Evolutionary conservation across 2,113 vertebrate species (phyloP).

Genomic region (Rhinogobius similis): DNA sequence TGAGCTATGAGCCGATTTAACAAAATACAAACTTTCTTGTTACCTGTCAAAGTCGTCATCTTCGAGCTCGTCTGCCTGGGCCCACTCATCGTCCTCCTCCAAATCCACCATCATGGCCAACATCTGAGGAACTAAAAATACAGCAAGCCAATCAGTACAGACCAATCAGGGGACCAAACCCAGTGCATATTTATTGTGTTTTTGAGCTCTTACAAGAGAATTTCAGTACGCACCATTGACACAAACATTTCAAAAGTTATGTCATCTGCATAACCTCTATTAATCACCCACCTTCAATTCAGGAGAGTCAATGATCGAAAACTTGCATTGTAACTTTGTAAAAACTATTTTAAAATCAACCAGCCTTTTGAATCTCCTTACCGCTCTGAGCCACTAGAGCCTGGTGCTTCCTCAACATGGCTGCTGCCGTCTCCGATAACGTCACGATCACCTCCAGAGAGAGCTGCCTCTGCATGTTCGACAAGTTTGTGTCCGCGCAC

Average conservation of each 20-base stretch:
- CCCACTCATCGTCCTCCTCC: conserved; percentile 97
- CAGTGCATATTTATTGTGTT: too few species aligned
- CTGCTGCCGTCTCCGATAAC: conserved; percentile 94
- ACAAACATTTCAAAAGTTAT: too few species aligned
- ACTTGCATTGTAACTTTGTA: too few species aligned
- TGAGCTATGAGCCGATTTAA: too few species aligned
- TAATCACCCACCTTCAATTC: too few species aligned
- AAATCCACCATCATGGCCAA: conserved; percentile 98
- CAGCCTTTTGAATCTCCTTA: too few species aligned
- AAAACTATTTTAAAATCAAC: too few species aligned
- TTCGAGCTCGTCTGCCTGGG: conserved; percentile 93
- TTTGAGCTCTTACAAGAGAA: too few species aligned
- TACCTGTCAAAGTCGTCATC: conserved; percentile 98
- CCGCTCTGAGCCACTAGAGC: conserved; percentile 91
- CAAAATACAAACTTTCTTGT: too few species aligned
- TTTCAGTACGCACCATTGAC: too few species aligned
- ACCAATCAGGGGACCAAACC: neutral
- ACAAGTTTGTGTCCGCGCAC: conserved; percentile 90
- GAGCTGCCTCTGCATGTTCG: conserved; percentile 96
- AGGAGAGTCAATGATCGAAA: too few species aligned
- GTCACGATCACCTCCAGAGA: conserved; percentile 96
- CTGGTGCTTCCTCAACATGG: conserved; percentile 96
- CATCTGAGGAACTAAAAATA: conserved; percentile 91
- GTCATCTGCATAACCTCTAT: too few species aligned
- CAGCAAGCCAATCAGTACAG: neutral